Evolutionary conservation across 2,797 vertebrate genomes (phyloP), one percentile per base, ranked within the genome.

Genomic region (Sitta carolinensis): DNA sequence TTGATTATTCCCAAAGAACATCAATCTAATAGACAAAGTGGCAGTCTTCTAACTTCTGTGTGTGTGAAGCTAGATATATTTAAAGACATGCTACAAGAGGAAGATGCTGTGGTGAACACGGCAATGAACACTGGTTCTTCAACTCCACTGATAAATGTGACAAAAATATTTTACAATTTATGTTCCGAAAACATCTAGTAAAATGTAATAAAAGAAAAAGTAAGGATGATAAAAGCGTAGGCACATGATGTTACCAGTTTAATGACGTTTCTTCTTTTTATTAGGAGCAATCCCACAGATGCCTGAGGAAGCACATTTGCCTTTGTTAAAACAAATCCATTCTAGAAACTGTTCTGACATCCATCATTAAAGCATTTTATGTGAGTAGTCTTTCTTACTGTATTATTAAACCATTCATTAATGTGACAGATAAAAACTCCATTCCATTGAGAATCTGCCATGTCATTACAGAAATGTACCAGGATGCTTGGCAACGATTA

Each of bases 371-470:
- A 93, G 51, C 48, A 79, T 75, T 94, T 96, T 92, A 95, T 89
- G 79, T 55, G 63, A 92, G 66, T 52, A 85, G 76, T 92, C 79
- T 94, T 89, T 95, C 91, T 92, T 81, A 89, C 82, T 86, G 89
- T 95, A 96, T 96, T 97, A 97, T 95, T 95, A 96, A 96, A 85
- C 92, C 89, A 94, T 95, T 94, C 92, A 93, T 97, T 96, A 95
- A 84, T 59, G n/a, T 72, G 30, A 75, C 92, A 97, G 90, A 94
- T 92, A 96, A 95, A 95, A 93, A 87, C 72, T 89, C 54, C 54
- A 50, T 80, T 95, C 72, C 68, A 32, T 84, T 72, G 47, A 82
- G 87, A 94, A 80, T 90, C 50, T 93, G 72, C 87, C 36, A 57
- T 2, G 1, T 38, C 29, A 50, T 72, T 90, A 83, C 50, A 83